phyloP scores from a whole-genome alignment of 30 jellyfish, hydroid and myxozoan species.

The Catostylus mosaicus region DNA sequence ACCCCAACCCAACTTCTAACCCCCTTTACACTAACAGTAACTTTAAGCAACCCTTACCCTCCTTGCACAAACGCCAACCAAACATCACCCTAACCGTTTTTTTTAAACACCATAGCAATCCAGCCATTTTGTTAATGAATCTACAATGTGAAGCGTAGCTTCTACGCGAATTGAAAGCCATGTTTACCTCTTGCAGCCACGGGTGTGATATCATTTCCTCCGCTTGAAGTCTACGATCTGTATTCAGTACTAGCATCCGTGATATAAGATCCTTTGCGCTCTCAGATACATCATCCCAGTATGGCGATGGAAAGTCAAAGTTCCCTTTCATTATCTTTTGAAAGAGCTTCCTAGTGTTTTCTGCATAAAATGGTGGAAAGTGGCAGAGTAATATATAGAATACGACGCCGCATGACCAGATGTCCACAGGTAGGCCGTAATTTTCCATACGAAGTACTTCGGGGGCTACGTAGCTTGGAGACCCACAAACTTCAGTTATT shows the following conservation, averaged over 20 bases:
- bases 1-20: no score
- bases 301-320: conserved; percentile 62
- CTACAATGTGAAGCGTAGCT: no score
- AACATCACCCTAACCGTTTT: no score
- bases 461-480: conserved; percentile 94
- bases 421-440: conserved; percentile 86
- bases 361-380: conserved; percentile 81
- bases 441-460: conserved; percentile 68
- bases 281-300: conserved; percentile 79
- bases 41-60: no score
- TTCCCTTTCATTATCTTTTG: conserved; percentile 59
- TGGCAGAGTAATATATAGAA: conserved; percentile 72
- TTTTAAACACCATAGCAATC: no score
- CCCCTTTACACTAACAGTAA: no score
- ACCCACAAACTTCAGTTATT: conserved; percentile 78
- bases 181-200: conserved; percentile 71
- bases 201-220: conserved; percentile 65
- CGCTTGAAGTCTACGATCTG: conserved; percentile 57
- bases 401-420: conserved; percentile 93
- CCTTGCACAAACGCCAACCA: no score
- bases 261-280: conserved; percentile 67
- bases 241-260: conserved; percentile 57
- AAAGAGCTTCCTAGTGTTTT: conserved; percentile 46
- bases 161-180: no score
- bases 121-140: no score